Evolutionary conservation across 92 coral and sea anemone genomes (phyloP), one percentile per base, ranked within the genome.

Genomic region (Palythoa caribaeorum): DNA sequence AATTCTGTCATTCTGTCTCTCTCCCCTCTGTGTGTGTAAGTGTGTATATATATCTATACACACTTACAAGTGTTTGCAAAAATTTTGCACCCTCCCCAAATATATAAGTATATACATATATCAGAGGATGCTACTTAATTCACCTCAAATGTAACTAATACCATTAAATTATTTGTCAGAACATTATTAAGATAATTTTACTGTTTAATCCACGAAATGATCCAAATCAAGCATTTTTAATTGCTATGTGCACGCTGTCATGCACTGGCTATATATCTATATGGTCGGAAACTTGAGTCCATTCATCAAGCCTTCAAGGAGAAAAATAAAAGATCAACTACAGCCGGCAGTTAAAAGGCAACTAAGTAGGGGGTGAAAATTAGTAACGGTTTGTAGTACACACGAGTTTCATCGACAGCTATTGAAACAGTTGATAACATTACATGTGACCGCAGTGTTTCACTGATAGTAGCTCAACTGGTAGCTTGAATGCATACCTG

Each of bases 401-500:
- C 63, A 57, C 14, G 63, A 57, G 63, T 57, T 57, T 57, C 63
- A 57, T 57, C 2, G 63, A 57, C 63, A 57, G 63, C 72, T 66
- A n/a, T 66, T 66, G 72, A 28, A 66, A 66, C 72, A 66, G 72
- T 66, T 28, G 38, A 66, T 66, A 66, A 66, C 72, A 66, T 19
- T 66, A 66, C 74, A 70, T 70, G 39, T 70, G 74, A 70, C 74
- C 74, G 20, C 74, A 71, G 38, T 71, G 51, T 71, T 71, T 71
- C n/a, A 71, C 76, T 71, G 76, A 71, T 71, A 71, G 76, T 71
- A 71, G 76, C 51, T 71, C 76, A 37, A 38, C 76, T 71, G 51
- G 40, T 36, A 38, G 47, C 76, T 71, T 71, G 51, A 71, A 71
- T 38, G 51, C 76, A 73, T 90, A 90, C 93, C 95, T 87, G 83